A percentile compares a stretch with the other conserved stretches of the same genome.
Evolutionary conservation across 2,888 invertebrate species (phyloP).

Genomic region (Ecliptopera silaceata): DNA sequence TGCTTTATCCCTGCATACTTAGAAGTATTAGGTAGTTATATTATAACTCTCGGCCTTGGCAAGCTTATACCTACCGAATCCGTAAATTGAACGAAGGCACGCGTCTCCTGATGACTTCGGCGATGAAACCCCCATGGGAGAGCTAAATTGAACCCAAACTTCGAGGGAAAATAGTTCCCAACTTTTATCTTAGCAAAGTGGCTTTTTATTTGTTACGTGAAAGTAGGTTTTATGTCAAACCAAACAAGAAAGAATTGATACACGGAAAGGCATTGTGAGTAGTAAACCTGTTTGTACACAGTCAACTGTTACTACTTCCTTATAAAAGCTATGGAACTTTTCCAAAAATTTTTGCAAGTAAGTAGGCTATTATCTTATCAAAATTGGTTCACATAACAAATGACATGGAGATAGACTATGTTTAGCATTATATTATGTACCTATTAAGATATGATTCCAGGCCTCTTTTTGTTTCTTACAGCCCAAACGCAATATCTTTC

Average conservation of each 20-base stretch:
- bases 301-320: constrained; percentile 3
- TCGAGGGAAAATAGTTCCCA: constrained; percentile 33
- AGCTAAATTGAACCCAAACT: constrained; percentile 33
- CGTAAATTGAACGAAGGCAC: constrained; percentile 10
- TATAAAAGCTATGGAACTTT: background rate
- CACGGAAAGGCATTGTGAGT: constrained; percentile 1
- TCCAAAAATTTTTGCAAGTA: background rate
- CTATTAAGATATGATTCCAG: too few species aligned
- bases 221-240: constrained; percentile 24
- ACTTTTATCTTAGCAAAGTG: constrained; percentile 36
- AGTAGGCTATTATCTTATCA: too few species aligned
- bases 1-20: too few species aligned
- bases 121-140: constrained; percentile 32
- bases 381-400: too few species aligned
- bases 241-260: constrained; percentile 20
- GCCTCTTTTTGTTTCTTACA: too few species aligned
- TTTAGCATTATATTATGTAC: too few species aligned
- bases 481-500: too few species aligned
- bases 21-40: too few species aligned
- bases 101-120: constrained; percentile 24
- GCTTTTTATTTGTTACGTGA: constrained; percentile 35
- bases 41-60: background rate
- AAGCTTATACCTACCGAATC: background rate
- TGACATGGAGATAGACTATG: too few species aligned
- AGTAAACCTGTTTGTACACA: constrained; percentile 16